Evolutionary conservation across 2,888 invertebrate species (phyloP).

Genomic region (Nemapogon koenigi): DNA sequence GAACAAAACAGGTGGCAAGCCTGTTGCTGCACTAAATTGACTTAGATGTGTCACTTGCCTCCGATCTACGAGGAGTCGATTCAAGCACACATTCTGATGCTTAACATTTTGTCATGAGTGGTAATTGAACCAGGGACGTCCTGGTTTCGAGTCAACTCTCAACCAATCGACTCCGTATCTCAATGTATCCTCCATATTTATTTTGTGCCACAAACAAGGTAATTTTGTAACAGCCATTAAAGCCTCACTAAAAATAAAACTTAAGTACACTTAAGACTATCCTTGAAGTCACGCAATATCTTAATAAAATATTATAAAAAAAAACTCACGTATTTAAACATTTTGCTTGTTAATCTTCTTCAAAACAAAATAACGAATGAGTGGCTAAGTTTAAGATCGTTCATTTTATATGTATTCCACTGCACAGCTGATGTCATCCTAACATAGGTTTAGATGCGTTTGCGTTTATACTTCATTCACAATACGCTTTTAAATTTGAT

Average conservation of each 20-base stretch:
- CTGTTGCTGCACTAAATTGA: too few species aligned
- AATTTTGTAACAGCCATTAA: conserved; percentile 25
- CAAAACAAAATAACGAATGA: conserved; percentile 61
- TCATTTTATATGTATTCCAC: conserved; percentile 54
- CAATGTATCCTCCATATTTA: too few species aligned
- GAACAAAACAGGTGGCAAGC: too few species aligned
- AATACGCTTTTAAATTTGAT: background rate
- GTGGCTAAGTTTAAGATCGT: conserved; percentile 42
- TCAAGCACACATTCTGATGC: too few species aligned
- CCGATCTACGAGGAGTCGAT: too few species aligned
- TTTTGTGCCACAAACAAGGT: too few species aligned
- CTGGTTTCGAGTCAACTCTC: too few species aligned
- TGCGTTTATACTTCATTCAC: too few species aligned
- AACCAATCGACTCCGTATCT: too few species aligned
- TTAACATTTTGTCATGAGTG: too few species aligned
- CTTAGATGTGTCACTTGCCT: too few species aligned
- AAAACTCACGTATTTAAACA: conserved; percentile 59
- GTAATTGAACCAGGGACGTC: too few species aligned
- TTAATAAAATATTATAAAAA: conserved; percentile 19
- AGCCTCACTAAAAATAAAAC: conserved; percentile 19
- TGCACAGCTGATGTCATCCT: conserved; percentile 37
- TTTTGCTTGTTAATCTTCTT: conserved; percentile 51
- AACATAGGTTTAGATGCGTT: background rate
- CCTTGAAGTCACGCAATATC: conserved; percentile 14
- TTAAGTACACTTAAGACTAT: conserved; percentile 16